Conservation (phyloP, 2,888 invertebrate genomes). For the Leucozona laternaria region DNA sequence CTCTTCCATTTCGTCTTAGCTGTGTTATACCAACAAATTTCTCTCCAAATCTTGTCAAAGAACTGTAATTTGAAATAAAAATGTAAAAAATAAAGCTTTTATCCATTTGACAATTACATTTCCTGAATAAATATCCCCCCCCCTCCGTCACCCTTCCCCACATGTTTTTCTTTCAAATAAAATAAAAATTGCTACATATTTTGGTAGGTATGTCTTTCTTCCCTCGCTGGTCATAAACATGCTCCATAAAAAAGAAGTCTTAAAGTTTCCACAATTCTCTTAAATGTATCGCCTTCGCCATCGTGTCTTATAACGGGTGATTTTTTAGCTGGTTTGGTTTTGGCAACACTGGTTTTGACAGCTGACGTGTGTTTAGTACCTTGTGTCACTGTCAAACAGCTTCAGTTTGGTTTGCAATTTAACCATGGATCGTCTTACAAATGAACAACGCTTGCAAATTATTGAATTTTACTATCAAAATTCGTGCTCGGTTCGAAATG, state of each 20-base stretch:
- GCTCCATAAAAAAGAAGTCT: slow-evolving; percentile 54
- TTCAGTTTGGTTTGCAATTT: too few species aligned
- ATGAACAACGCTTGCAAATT: too few species aligned
- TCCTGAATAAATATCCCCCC: slow-evolving; percentile 21
- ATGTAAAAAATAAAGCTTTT: slow-evolving; percentile 36
- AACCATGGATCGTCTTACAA: too few species aligned
- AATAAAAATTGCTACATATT: slow-evolving; percentile 1
- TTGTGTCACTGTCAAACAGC: too few species aligned
- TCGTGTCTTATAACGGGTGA: slow-evolving; percentile 32
- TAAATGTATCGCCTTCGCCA: slow-evolving; percentile 65
- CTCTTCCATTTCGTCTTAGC: too few species aligned
- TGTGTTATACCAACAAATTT: neutral
- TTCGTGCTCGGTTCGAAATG: too few species aligned
- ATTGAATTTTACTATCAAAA: too few species aligned
- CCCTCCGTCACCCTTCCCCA: neutral
- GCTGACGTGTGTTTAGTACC: too few species aligned
- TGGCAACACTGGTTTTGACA: too few species aligned
- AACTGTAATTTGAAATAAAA: slow-evolving; percentile 2
- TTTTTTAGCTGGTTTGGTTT: too few species aligned
- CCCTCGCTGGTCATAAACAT: slow-evolving; percentile 53
- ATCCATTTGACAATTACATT: slow-evolving; percentile 69
- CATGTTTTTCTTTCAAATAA: slow-evolving; percentile 8
- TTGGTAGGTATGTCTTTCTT: slow-evolving; percentile 7
- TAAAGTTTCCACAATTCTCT: slow-evolving; percentile 62
- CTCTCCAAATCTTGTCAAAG: slow-evolving; percentile 15